A percentile compares a stretch with the other conserved stretches of the same genome.
Evolutionary conservation across 2,888 invertebrate species (phyloP).

Genomic region (Pristionchus maxplancki): DNA sequence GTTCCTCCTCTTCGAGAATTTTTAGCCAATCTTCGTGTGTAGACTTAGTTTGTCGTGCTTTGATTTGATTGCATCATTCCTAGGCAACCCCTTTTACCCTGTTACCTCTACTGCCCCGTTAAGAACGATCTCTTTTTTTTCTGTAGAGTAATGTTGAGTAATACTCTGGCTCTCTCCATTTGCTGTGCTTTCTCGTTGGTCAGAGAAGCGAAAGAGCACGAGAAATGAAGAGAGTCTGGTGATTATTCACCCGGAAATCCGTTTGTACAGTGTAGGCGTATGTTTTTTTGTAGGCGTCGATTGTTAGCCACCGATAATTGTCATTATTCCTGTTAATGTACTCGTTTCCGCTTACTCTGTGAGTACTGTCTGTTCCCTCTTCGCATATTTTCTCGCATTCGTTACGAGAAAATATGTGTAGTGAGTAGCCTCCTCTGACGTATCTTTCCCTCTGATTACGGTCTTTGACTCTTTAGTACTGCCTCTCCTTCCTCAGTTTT

Average conservation of each 20-base stretch:
- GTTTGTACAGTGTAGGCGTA: neutral
- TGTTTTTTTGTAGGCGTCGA: neutral
- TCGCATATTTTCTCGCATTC: neutral
- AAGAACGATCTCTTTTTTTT: neutral
- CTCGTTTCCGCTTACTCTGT: neutral
- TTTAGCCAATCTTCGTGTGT: neutral
- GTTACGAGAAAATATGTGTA: neutral
- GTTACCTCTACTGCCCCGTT: neutral
- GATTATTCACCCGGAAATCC: too few relatives aligned
- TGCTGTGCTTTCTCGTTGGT: too few relatives aligned
- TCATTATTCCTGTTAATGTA: neutral
- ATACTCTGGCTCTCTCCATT: too few relatives aligned
- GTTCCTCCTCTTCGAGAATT: neutral
- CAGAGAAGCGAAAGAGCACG: too few relatives aligned
- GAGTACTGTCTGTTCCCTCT: neutral
- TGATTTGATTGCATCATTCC: neutral
- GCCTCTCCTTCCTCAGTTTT: neutral
- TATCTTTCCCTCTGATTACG: slow-evolving; percentile 28
- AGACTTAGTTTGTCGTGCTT: neutral
- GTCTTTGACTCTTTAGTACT: slow-evolving; percentile 6
- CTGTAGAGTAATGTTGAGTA: too few relatives aligned
- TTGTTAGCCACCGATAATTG: neutral
- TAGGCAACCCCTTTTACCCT: neutral
- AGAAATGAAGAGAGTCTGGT: too few relatives aligned
- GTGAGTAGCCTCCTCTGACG: neutral